Conservation (phyloP, 2,797 vertebrate genomes). For the Prunella strophiata region DNA sequence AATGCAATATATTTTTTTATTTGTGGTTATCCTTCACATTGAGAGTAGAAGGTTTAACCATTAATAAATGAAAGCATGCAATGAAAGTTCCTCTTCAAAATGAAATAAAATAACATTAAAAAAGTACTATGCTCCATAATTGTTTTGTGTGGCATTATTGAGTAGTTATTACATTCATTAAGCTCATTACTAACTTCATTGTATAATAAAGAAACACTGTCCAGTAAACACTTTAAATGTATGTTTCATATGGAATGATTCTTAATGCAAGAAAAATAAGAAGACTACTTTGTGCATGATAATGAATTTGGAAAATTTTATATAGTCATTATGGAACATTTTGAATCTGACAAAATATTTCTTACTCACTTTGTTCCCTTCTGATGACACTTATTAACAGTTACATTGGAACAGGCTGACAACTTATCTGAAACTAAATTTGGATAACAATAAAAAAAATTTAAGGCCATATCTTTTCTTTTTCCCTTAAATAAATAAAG, state of each 20-base stretch:
- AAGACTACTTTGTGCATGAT: neutral
- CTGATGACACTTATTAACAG: neutral
- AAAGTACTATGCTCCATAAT: neutral
- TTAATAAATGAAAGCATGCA: neutral
- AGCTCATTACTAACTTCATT: neutral
- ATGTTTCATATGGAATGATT: neutral
- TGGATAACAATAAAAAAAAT: neutral
- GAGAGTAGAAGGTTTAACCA: neutral
- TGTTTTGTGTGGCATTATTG: neutral
- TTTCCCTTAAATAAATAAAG: neutral
- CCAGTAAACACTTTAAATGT: neutral
- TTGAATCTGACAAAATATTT: neutral
- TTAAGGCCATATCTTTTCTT: neutral
- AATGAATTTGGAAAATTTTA: neutral
- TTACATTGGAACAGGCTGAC: neutral
- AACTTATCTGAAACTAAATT: neutral
- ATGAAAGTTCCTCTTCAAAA: neutral
- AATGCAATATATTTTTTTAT: neutral
- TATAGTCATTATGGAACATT: neutral
- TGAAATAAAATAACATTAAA: neutral
- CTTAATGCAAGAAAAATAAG: neutral
- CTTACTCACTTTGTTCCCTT: neutral
- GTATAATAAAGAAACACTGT: neutral
- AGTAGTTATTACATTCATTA: neutral
- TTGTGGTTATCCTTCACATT: neutral